Evolutionary conservation across 2,888 invertebrate genomes (phyloP), one percentile per base, ranked within the genome.

Genomic region (Pristionchus japonicus): DNA sequence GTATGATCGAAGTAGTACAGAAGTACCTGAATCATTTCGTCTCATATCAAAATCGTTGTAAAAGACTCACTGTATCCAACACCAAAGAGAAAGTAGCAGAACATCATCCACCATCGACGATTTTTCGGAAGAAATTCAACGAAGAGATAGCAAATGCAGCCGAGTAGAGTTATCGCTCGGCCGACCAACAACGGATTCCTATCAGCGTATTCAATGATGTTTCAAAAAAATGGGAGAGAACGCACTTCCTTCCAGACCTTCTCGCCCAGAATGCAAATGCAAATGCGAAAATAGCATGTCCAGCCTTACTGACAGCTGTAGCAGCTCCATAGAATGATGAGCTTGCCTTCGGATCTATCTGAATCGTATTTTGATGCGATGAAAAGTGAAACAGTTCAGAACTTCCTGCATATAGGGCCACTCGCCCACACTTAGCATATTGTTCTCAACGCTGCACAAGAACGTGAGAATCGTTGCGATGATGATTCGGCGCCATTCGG

Each of bases 81-180:
- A n/a, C 80, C 80, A 11, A 80, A 80, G n/a, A 80, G 80, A 15
- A 80, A 37, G 80, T 80, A 47, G 80, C 80, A 47, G 47, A 47
- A 27, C 27, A 80, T 23, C 43, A 80, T 47, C 47, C 47, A 80
- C 47, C 47, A 80, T 43, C 80, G 40, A 6, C 47, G 40, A 47
- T 80, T 43, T 0, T 15, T 1, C 0, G 43, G 80, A 0, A 80
- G 27, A 20, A 80, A 47, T 31, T 80, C 80, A 37, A 47, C 47
- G 47, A 80, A 80, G 47, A 80, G 23, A n/a, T 47, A 80, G 43
- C 31, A 27, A 20, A 80, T n/a, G 15, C 80, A 80, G 47, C n/a
- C 80, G 20, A 23, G 1, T 0, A 80, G 43, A 43, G 80, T 13
- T 43, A 80, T 27, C 1, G 1, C 20, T 6, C 47, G 80, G 47